Evolutionary conservation across 2,797 vertebrate species (phyloP).

Genomic region (Lerista edwardsae): DNA sequence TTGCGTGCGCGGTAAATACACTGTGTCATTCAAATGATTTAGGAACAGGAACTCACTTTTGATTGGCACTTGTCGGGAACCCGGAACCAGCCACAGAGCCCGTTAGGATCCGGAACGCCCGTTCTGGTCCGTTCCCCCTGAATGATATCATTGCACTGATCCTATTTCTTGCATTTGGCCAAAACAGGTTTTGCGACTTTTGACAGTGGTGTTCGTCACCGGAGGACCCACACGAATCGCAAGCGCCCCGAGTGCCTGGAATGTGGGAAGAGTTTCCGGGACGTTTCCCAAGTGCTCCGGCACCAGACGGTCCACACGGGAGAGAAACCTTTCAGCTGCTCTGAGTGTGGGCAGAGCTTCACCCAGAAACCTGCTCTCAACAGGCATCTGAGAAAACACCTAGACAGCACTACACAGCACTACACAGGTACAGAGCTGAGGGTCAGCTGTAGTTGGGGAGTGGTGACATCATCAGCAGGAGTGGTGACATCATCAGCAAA

Average conservation of each 20-base stretch:
- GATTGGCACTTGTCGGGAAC: no score
- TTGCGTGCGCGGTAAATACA: no score
- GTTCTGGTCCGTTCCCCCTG: fast-evolving
- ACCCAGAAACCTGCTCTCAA: slow-evolving; percentile 26
- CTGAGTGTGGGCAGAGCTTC: slow-evolving; percentile 42
- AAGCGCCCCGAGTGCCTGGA: slow-evolving; percentile 38
- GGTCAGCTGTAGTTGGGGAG: no score
- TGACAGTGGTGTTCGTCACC: neutral
- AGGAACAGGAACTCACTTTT: no score
- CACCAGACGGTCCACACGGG: slow-evolving; percentile 52
- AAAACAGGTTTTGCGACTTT: neutral
- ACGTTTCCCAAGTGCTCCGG: slow-evolving; percentile 34
- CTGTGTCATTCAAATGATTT: no score
- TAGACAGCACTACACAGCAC: neutral
- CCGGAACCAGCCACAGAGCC: no score
- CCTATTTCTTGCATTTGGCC: neutral
- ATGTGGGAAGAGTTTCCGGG: slow-evolving; percentile 49
- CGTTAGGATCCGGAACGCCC: no score
- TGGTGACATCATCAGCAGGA: no score
- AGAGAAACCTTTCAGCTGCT: slow-evolving; percentile 44
- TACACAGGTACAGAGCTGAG: slow-evolving; percentile 1
- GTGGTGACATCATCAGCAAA: no score
- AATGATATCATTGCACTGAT: no score
- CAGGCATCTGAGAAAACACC: slow-evolving; percentile 23
- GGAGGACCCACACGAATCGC: neutral